Base-by-base conservation (phyloP, 1,140 invertebrate genomes). In the Bacillus rossius region DNA sequence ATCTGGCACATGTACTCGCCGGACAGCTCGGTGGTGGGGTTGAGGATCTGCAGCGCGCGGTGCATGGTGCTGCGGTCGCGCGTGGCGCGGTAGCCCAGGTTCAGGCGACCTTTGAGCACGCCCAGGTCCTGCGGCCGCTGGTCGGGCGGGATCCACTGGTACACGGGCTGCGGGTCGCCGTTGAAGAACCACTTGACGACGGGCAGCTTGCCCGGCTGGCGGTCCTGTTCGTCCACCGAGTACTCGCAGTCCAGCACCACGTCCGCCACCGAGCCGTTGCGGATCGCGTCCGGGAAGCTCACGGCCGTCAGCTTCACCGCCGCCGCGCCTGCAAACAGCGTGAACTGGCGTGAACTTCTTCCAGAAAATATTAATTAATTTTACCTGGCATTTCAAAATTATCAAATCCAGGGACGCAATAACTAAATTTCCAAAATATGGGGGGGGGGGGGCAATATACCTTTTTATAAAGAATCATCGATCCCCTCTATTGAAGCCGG, bases 101-200 rank as follows among this genome's bases (percentile, higher is more conserved):
- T 81, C 16, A 87, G 73, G 17, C 81, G 75, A 43, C 82, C 84
- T 58, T 81, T 77, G 23, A 89, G 74, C 17, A 86, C 77, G 29
- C 83, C 84, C 52, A 80, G 70, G 22, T 78, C 82, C 61, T 82
- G 79, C 2, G 84, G 84, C 62, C 79, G 77, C 42, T 77, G 74
- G 29, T 34, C 29, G 2, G 77, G 77, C 14, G 81, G 79, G 48
- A 91, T 89, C 88, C 88, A 91, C 69, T 90, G 87, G 69, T 90
- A 91, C 7, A 90, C 80, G 4, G 84, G 82, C 29, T 79, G 75
- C 1, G 78, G 76, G 65, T 80, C 77, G 53, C 83, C 79, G 66
- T 84, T 84, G 69, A 88, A 85, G 71, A 82, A 90, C 88, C 88
- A 90, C 71, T 90, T 89, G 55, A 91, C 84, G 29, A 89, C 84